These are phyloP conservation scores for Castor canadensis DNA, from an alignment of 2,113 vertebrate genomes.

Conservation along the genomic window DNA sequence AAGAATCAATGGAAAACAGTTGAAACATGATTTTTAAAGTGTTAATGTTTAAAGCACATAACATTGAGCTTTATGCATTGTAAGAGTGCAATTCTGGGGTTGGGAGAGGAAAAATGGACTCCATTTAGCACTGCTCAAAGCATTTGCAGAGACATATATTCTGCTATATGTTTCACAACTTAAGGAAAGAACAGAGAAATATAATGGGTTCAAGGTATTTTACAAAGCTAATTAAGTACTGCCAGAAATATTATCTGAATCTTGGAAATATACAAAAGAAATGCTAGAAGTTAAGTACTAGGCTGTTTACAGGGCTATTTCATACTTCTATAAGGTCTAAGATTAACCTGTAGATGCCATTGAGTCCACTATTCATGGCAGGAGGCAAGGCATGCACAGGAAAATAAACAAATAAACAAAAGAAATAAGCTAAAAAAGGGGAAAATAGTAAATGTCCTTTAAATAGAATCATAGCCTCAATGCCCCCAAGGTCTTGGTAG, in stretches of 20 bases:
- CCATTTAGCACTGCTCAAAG: neutral
- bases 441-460: neutral
- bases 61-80: neutral
- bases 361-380: neutral
- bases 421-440: neutral
- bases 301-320: neutral
- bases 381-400: neutral
- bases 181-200: neutral
- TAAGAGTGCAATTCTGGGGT: neutral
- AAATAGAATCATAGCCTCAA: neutral
- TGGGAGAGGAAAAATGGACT: neutral
- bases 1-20: neutral
- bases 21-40: neutral
- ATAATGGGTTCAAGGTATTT: neutral
- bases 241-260: conserved; percentile 4
- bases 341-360: neutral
- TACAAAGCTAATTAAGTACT: conserved; percentile 33
- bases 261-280: neutral
- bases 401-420: neutral
- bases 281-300: neutral
- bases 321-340: neutral
- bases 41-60: neutral
- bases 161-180: neutral
- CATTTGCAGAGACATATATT: neutral
- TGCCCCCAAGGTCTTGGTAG: neutral